These are phyloP conservation scores for Epinephelus lanceolatus DNA, from an alignment of 2,113 vertebrate species.

Conservation along the genomic window DNA sequence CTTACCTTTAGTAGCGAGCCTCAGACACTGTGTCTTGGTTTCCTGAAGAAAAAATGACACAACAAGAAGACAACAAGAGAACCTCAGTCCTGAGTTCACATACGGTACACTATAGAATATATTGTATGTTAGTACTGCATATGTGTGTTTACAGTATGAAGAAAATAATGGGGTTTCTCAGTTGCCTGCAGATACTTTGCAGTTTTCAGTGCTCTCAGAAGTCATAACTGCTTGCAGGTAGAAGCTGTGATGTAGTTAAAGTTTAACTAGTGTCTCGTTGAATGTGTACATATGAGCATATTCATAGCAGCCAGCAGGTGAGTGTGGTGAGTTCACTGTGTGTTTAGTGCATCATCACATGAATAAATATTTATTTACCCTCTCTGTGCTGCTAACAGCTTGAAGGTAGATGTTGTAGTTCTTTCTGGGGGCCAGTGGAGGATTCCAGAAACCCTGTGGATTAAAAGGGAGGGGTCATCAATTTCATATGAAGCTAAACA, in stretches of 20 bases:
- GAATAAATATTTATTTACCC: slow-evolving; percentile 83
- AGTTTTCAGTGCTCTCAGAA: neutral
- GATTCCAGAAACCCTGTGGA: slow-evolving; percentile 94
- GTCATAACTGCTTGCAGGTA: neutral
- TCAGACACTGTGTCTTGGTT: slow-evolving; percentile 98
- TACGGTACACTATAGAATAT: neutral
- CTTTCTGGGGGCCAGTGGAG: slow-evolving; percentile 94
- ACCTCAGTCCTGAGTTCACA: neutral
- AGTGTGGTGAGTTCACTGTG: neutral
- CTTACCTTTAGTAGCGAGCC: slow-evolving; percentile 99
- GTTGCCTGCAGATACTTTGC: neutral
- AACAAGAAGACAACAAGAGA: neutral
- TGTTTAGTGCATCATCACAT: slow-evolving; percentile 4
- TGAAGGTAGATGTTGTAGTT: slow-evolving; percentile 99
- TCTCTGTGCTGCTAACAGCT: slow-evolving; percentile 98
- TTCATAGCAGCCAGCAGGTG: slow-evolving; percentile 8
- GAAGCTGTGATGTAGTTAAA: neutral
- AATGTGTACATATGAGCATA: neutral
- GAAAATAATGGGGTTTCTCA: neutral
- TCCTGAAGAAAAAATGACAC: slow-evolving; percentile 84
- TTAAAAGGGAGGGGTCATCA: slow-evolving; percentile 16
- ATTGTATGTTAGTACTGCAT: neutral
- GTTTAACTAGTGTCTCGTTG: slow-evolving; percentile 1
- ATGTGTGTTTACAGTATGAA: neutral
- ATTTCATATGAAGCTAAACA: neutral